Evolutionary conservation across 2,888 invertebrate species (phyloP), one percentile per base, ranked within the genome.

Genomic region (Macaria liturata): DNA sequence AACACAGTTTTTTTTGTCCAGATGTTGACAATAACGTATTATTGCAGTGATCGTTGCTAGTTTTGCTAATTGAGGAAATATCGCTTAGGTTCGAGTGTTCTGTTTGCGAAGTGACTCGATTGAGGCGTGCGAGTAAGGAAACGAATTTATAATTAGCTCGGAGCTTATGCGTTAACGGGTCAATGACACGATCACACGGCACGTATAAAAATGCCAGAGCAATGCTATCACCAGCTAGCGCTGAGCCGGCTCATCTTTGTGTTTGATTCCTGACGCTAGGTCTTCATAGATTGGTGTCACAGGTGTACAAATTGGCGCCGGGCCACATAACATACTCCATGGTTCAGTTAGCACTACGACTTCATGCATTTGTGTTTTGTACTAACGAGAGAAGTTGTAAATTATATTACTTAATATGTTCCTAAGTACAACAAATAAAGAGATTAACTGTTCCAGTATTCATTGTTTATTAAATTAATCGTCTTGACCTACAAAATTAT

Each of bases 111-210:
- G 47, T 60, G 6, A 62, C 54, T 59, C 59, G 61, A 63, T 57
- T 46, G 46, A 58, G 65, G 64, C 64, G 58, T 66, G 75, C 72
- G 49, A 70, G 74, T 78, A 80, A 82, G 84, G 84, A 87, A 84
- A 81, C 75, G 40, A 71, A 76, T 78, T 83, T 88, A 89, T 85
- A 87, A 89, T 90, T 88, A 89, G 84, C 81, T 76, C 79, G 76
- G 71, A 81, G 69, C 81, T 79, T 79, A 83, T 84, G 83, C 84
- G 84, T 87, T 87, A 86, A 83, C 78, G 74, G 90, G 88, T 88
- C 90, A 90, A 86, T 89, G 90, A 90, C 90, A 86, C 80, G 69
- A 64, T 70, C 71, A 65, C 70, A 69, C 71, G 68, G 75, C 76
- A 73, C 76, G 74, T 75, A 81, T 77, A 70, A 78, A 81, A 80